phyloP scores from a whole-genome alignment of 2,797 vertebrate genomes.

The Scolopax bukidnonensis region DNA sequence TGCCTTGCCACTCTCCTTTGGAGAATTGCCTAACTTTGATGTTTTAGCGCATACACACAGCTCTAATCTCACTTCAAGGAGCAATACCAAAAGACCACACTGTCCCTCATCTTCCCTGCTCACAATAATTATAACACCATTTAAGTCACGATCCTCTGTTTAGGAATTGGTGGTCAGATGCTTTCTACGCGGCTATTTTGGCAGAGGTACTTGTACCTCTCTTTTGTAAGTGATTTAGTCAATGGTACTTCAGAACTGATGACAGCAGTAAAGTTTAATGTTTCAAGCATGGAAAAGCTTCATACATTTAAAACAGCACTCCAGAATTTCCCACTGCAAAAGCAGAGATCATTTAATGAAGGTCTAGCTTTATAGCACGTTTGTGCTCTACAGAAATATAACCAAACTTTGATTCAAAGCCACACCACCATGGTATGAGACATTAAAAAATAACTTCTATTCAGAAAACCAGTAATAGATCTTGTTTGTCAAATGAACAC shows the following conservation, averaged over 20 bases:
- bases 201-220: not conserved
- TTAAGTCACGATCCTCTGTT: not conserved
- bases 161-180: not conserved
- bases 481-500: slow-evolving; percentile 35
- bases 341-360: not conserved
- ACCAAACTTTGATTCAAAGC: not conserved
- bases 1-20: not conserved
- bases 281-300: not conserved
- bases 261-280: not conserved
- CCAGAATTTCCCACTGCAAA: not conserved
- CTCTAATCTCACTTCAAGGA: not conserved
- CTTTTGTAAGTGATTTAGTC: not conserved
- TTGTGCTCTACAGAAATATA: not conserved
- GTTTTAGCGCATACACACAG: not conserved
- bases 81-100: not conserved
- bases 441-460: not conserved
- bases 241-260: not conserved
- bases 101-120: not conserved
- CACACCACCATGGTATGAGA: not conserved
- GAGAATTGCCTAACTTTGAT: not conserved
- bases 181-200: not conserved
- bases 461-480: not conserved
- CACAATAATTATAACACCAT: not conserved
- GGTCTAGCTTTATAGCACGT: not conserved
- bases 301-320: not conserved